A percentile compares a stretch with the other conserved stretches of the same genome.
Conservation (phyloP, 2,797 vertebrate genomes). For the Salarias fasciatus region DNA sequence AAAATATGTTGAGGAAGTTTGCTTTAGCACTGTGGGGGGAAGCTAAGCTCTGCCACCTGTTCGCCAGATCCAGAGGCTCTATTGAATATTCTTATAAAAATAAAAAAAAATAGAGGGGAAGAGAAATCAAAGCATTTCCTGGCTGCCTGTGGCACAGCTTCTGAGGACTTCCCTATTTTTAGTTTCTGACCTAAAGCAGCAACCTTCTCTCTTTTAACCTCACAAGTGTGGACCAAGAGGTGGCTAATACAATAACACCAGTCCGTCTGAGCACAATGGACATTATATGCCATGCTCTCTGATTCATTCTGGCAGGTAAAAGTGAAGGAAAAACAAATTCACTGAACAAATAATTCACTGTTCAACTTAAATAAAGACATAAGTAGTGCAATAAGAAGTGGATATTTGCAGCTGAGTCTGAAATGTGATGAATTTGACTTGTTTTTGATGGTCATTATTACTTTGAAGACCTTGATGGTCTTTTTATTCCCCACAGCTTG, state of each 20-base stretch:
- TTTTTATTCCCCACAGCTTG: conserved; percentile 63
- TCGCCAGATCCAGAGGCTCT: conserved; percentile 83
- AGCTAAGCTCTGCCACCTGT: conserved; percentile 84
- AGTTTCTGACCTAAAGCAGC: conserved; percentile 79
- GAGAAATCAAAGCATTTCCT: conserved; percentile 86
- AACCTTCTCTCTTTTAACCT: conserved; percentile 71
- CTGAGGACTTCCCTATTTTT: conserved; percentile 84
- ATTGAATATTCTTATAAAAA: conserved; percentile 85
- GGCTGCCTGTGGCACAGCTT: conserved; percentile 83
- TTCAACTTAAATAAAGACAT: too few relatives aligned
- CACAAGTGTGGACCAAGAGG: conserved; percentile 77
- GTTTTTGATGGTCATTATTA: too few relatives aligned
- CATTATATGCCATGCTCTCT: conserved; percentile 27
- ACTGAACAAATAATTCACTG: too few relatives aligned
- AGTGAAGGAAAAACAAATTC: neutral
- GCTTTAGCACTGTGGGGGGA: conserved; percentile 71
- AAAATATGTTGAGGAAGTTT: conserved; percentile 81
- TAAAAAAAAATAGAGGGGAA: conserved; percentile 60
- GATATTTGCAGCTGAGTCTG: too few relatives aligned
- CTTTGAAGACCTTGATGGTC: conserved; percentile 47
- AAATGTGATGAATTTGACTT: too few relatives aligned
- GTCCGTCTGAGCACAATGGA: conserved; percentile 44
- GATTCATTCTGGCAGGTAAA: conserved; percentile 44
- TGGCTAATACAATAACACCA: conserved; percentile 64
- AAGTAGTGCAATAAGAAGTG: too few relatives aligned